Percentiles rank a stretch among this genome's conserved stretches.
Conservation (phyloP, 1,140 invertebrate species). For the Parasteatoda tepidariorum region DNA sequence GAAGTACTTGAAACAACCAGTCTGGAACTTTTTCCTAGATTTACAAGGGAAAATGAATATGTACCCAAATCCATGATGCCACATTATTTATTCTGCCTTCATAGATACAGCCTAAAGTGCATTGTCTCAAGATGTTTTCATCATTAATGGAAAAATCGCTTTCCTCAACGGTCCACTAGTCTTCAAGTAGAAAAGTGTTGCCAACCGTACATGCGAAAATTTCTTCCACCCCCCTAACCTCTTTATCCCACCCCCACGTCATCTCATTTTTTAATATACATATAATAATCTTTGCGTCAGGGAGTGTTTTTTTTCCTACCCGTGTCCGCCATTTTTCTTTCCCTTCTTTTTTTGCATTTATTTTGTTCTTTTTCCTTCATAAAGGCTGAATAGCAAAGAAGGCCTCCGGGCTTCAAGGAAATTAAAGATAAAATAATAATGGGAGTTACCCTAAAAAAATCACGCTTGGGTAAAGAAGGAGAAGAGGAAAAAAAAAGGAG, state of each 20-base stretch:
- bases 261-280: conserved; percentile 59
- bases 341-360: conserved; percentile 5
- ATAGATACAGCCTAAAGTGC: too few relatives aligned
- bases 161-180: conserved; percentile 41
- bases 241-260: neutral
- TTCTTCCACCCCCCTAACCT: neutral
- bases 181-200: neutral
- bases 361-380: conserved; percentile 50
- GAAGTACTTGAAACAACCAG: too few relatives aligned
- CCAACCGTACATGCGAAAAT: neutral
- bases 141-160: neutral
- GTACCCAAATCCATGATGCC: too few relatives aligned
- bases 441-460: conserved; percentile 46
- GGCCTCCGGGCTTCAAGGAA: conserved; percentile 48
- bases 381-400: conserved; percentile 42
- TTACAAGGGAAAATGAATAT: too few relatives aligned
- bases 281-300: conserved; percentile 55
- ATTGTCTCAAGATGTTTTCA: neutral
- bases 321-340: conserved; percentile 38
- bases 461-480: conserved; percentile 28
- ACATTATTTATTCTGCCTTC: too few relatives aligned
- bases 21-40: too few relatives aligned
- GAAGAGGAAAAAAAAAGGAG: neutral
- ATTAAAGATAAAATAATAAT: conserved; percentile 61
- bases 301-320: neutral